Percentiles rank a stretch among this genome's conserved stretches.
These are phyloP conservation scores for Furcula furcula DNA, from an alignment of 2,888 invertebrate genomes.

Conservation along the genomic window DNA sequence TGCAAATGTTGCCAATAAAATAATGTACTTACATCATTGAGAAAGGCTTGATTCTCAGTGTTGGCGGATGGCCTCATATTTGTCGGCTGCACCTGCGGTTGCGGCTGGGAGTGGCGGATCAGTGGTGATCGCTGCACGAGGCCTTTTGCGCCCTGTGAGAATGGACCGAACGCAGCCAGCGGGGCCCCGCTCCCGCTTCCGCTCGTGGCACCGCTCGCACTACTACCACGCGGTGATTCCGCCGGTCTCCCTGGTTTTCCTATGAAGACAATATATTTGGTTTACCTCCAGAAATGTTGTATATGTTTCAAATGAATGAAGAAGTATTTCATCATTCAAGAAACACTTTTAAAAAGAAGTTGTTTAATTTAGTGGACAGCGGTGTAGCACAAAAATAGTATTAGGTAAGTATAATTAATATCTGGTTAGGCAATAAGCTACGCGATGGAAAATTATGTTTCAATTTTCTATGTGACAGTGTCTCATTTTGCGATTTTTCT, in stretches of 20 bases:
- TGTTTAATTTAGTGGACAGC: too few species aligned
- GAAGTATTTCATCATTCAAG: too few species aligned
- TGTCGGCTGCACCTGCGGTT: conserved; percentile 83
- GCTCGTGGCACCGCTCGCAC: conserved; percentile 6
- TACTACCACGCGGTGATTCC: conserved; percentile 21
- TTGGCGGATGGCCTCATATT: conserved; percentile 88
- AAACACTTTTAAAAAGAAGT: too few species aligned
- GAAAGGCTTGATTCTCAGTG: conserved; percentile 95
- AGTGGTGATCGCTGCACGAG: conserved; percentile 94
- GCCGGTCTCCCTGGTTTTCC: conserved; percentile 44
- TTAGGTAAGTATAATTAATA: too few species aligned
- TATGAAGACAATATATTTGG: conserved; percentile 16
- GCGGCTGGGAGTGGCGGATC: conserved; percentile 90
- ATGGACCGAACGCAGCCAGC: conserved; percentile 61
- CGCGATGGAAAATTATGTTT: too few species aligned
- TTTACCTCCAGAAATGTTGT: too few species aligned
- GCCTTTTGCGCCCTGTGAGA: conserved; percentile 88
- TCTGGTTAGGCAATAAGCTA: too few species aligned
- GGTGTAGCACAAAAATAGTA: too few species aligned
- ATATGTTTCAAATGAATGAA: too few species aligned
- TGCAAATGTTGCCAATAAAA: background rate
- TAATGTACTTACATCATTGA: conserved; percentile 88
- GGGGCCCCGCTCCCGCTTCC: conserved; percentile 18
- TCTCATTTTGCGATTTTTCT: too few species aligned
- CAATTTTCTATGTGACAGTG: too few species aligned